Evolutionary conservation across 2,113 vertebrate species (phyloP).

Genomic region (Cairina moschata): DNA sequence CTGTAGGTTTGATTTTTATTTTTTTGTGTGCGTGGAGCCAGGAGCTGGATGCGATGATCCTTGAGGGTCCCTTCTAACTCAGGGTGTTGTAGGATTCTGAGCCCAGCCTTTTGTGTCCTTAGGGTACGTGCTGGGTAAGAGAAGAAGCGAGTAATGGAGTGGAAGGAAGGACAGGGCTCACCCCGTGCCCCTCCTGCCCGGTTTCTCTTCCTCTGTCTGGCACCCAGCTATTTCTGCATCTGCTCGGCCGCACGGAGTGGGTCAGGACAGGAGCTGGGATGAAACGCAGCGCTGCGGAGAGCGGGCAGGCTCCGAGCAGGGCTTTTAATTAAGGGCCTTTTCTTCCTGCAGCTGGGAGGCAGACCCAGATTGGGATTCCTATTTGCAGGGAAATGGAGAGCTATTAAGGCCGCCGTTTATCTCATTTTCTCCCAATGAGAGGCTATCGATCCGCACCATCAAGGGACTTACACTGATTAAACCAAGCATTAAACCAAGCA

Average conservation of each 20-base stretch:
- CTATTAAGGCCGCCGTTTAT: slow-evolving; percentile 39
- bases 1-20: too few species aligned
- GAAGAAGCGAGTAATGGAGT: not conserved
- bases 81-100: not conserved
- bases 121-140: not conserved
- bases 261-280: not conserved
- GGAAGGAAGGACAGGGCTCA: not conserved
- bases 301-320: not conserved
- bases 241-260: fast-evolving
- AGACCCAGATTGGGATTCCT: not conserved
- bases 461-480: not conserved
- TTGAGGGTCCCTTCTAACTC: too few species aligned
- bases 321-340: not conserved
- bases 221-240: not conserved
- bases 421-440: slow-evolving; percentile 49
- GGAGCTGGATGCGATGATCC: too few species aligned
- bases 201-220: not conserved
- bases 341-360: not conserved
- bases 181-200: too few species aligned
- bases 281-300: not conserved
- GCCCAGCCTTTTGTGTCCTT: not conserved
- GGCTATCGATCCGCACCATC: not conserved
- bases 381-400: not conserved
- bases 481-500: not conserved
- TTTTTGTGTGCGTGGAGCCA: too few species aligned